Evolutionary conservation across 1,140 invertebrate species (phyloP), one percentile per base, ranked within the genome.

Genomic region (Holcopasites calliopsidis): DNA sequence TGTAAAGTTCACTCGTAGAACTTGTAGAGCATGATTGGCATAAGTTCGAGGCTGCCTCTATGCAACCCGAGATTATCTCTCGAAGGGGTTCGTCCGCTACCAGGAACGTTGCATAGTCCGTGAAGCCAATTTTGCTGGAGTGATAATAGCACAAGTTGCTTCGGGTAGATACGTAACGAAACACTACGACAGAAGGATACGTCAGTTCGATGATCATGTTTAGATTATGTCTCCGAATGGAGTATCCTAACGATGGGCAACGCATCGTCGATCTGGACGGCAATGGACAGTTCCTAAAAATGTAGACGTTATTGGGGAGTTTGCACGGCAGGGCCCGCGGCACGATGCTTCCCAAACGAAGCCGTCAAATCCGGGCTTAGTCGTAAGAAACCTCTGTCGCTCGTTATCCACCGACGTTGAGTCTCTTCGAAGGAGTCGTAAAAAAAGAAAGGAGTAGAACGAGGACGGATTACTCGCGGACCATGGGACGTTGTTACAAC

Each of bases 401-500:
- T 71, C 69, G 69, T 71, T 71, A 71, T 49, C 69, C 54, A 49
- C 13, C 40, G 44, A 49, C 28, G 42, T 1, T 35, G 23, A 42
- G 52, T 26, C 23, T 55, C 44, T 50, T 38, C 31, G 42, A 50
- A 18, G 21, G 31, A 40, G n/a, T 70, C 42, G 54, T 60, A 70
- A 60, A 70, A 55, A 47, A 16, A 26, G 31, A 16, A 21, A n/a
- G n/a, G n/a, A n/a, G n/a, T n/a, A n/a, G n/a, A 52, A 50, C 33
- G 16, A 38, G 57, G 33, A 61, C 42, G 69, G 47, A 71, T 61
- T 23, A 21, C 33, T 61, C 31, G 31, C 52, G 23, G 42, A 42
- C 55, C 54, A 49, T 13, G 44, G 69, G 35, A 71, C 55, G 35
- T 71, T 52, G 69, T 61, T 60, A 61, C 69, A 57, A 28, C 23